These are phyloP conservation scores for Tiliacea citrago DNA, from an alignment of 2,888 invertebrate species.

Conservation along the genomic window DNA sequence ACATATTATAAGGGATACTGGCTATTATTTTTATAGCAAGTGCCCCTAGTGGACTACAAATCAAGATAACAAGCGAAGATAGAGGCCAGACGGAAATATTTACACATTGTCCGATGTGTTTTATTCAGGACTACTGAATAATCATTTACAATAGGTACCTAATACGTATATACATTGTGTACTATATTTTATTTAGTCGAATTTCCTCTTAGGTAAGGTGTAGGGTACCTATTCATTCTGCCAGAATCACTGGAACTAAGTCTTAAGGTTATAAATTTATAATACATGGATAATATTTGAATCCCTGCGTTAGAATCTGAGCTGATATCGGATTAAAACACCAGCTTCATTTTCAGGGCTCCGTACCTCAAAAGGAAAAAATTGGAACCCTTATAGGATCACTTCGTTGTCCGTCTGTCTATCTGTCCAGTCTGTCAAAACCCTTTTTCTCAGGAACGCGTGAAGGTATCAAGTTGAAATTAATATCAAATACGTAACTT, in stretches of 20 bases:
- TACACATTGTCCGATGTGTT: constrained; percentile 75
- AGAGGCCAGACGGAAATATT: constrained; percentile 79
- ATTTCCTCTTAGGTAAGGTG: background rate
- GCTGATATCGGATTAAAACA: constrained; percentile 26
- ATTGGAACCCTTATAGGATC: no score
- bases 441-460: no score
- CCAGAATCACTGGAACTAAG: constrained; percentile 6
- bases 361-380: no score
- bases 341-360: background rate
- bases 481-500: no score
- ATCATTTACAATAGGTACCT: constrained; percentile 37
- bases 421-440: no score
- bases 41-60: constrained; percentile 84
- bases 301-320: background rate
- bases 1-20: constrained; percentile 78
- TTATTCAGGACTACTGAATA: constrained; percentile 68
- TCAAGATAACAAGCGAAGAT: constrained; percentile 87
- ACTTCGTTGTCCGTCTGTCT: no score
- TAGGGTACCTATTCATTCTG: background rate
- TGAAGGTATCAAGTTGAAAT: no score
- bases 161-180: background rate
- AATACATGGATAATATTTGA: background rate
- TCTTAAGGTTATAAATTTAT: background rate
- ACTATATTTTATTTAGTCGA: background rate
- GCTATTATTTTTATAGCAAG: constrained; percentile 84